phyloP scores from a whole-genome alignment of 2,888 invertebrate species.

The Lepidochrysops patricia region DNA sequence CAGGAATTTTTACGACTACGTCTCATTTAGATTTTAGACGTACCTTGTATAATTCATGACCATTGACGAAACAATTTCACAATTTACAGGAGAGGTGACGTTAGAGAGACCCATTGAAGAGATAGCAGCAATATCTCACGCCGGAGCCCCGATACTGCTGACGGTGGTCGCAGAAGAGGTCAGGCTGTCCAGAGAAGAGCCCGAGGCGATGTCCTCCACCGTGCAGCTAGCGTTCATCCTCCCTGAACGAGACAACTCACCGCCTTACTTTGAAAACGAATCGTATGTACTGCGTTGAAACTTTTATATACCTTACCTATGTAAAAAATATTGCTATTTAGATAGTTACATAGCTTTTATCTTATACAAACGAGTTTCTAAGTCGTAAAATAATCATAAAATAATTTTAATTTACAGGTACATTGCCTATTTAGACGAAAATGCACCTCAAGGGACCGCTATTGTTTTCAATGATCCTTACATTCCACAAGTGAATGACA shows the following conservation, averaged over 20 bases:
- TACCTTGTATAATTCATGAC: no score
- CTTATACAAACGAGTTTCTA: no score
- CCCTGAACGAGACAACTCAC: conserved; percentile 83
- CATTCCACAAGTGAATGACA: conserved; percentile 82
- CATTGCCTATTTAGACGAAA: conserved; percentile 84
- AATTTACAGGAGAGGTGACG: conserved; percentile 58
- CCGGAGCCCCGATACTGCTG: conserved; percentile 87
- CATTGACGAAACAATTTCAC: not conserved
- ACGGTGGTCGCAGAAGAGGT: conserved; percentile 92
- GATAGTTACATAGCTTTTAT: no score
- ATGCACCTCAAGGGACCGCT: conserved; percentile 85
- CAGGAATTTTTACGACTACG: no score
- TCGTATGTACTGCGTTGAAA: conserved; percentile 82
- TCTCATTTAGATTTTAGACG: no score
- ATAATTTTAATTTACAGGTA: conserved; percentile 72
- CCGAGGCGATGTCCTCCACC: conserved; percentile 85
- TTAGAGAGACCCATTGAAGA: conserved; percentile 82
- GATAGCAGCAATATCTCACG: conserved; percentile 84
- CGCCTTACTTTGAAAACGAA: conserved; percentile 86
- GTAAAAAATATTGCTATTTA: no score
- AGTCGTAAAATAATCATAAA: not conserved
- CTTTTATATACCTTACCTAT: no score
- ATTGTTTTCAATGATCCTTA: conserved; percentile 82
- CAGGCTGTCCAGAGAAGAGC: conserved; percentile 80
- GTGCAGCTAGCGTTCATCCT: conserved; percentile 88